Evolutionary conservation across 2,797 vertebrate species (phyloP).

Genomic region (Avahi laniger): DNA sequence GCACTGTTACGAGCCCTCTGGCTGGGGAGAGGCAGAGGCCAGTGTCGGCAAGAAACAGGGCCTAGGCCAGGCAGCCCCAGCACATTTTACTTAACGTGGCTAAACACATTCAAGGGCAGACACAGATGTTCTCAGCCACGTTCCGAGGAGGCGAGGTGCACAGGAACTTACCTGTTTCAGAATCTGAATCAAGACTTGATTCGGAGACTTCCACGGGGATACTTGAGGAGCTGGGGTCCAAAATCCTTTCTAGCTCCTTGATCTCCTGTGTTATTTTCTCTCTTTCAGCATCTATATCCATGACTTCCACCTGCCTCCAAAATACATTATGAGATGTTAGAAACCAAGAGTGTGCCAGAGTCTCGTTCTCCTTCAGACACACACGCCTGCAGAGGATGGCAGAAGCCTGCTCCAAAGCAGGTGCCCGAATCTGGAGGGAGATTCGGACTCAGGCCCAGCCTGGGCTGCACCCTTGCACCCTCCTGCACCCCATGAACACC

Average conservation of each 20-base stretch:
- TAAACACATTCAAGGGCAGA: background rate
- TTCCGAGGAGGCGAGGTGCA: background rate
- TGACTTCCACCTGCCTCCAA: background rate
- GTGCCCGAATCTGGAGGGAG: background rate
- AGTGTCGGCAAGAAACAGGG: background rate
- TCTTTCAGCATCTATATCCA: conserved; percentile 82
- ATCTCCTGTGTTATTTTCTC: conserved; percentile 88
- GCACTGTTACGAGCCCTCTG: background rate
- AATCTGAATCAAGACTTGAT: conserved; percentile 51
- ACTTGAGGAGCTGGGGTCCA: conserved; percentile 73
- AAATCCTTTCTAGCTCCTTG: conserved; percentile 85
- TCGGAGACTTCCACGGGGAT: background rate
- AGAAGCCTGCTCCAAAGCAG: background rate
- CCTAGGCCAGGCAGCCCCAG: background rate
- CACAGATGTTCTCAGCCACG: background rate
- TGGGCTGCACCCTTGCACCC: too few relatives aligned
- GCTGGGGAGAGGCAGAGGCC: background rate
- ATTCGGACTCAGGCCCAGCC: background rate
- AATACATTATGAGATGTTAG: rapidly evolving
- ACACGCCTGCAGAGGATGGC: rapidly evolving
- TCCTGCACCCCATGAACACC: background rate
- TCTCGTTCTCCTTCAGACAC: rapidly evolving
- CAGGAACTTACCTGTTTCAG: conserved; percentile 63
- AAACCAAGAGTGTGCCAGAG: rapidly evolving
- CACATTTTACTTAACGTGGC: background rate